Conservation (phyloP, 2,888 invertebrate species). For the Chloromyia formosa region DNA sequence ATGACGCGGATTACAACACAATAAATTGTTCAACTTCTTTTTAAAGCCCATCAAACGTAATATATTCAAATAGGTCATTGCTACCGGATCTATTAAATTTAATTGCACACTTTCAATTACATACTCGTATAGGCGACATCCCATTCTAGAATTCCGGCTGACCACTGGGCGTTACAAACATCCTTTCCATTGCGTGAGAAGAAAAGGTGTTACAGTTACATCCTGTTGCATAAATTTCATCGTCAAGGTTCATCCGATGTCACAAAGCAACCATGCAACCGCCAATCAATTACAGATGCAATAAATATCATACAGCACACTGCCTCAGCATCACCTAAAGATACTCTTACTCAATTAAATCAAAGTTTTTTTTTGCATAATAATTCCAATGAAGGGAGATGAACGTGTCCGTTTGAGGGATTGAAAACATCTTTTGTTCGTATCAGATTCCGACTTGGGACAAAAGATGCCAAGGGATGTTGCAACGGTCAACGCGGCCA, state of each 20-base stretch:
- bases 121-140: neutral
- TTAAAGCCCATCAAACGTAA: neutral
- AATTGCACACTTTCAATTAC: conserved; percentile 14
- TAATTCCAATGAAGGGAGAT: conserved; percentile 7
- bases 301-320: conserved; percentile 18
- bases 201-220: conserved; percentile 28
- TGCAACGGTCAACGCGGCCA: conserved; percentile 42
- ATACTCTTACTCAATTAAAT: conserved; percentile 26
- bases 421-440: neutral
- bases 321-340: neutral
- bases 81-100: conserved; percentile 20
- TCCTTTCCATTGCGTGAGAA: neutral
- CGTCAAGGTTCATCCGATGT: neutral
- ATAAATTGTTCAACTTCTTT: too few species aligned
- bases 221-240: conserved; percentile 12
- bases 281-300: conserved; percentile 32
- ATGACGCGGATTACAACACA: too few species aligned
- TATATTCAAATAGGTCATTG: neutral
- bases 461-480: conserved; percentile 38
- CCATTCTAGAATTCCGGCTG: neutral
- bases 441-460: conserved; percentile 27
- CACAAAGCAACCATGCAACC: conserved; percentile 17
- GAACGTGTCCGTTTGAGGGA: conserved; percentile 9
- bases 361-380: conserved; percentile 24
- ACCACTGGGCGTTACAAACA: conserved; percentile 30